Percentiles rank a stretch among this genome's conserved stretches.
Conservation (phyloP, 2,888 invertebrate genomes). For the Dynastes hyllus region DNA sequence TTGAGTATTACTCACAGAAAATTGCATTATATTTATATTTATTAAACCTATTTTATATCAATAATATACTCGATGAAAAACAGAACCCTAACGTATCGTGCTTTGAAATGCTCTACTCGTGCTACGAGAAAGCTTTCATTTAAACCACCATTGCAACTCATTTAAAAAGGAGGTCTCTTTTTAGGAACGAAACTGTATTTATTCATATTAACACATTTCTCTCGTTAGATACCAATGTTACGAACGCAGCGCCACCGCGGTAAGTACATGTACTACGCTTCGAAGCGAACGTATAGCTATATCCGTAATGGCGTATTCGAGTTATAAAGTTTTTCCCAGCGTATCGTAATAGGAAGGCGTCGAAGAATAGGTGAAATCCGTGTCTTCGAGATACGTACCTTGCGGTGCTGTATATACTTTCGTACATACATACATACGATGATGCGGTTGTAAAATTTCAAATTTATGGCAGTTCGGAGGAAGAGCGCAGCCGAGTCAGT, state of each 20-base stretch:
- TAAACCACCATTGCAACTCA: neutral
- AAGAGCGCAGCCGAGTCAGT: conserved; percentile 17
- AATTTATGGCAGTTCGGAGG: conserved; percentile 53
- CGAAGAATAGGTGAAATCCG: conserved; percentile 27
- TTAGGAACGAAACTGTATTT: conserved; percentile 12
- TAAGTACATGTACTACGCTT: neutral
- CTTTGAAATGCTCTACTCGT: neutral
- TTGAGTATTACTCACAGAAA: too few species aligned
- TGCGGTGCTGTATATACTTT: conserved; percentile 17
- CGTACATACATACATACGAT: conserved; percentile 21
- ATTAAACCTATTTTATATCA: too few species aligned
- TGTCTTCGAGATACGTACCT: conserved; percentile 1
- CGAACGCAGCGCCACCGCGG: neutral
- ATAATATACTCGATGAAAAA: too few species aligned
- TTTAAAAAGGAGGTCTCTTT: conserved; percentile 9
- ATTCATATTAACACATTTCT: conserved; percentile 21
- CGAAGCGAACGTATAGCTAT: conserved; percentile 27
- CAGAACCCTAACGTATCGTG: neutral
- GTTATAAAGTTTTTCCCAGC: conserved; percentile 47
- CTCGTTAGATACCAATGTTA: neutral
- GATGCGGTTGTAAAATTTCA: conserved; percentile 58
- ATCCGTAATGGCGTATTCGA: conserved; percentile 40
- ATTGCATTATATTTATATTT: too few species aligned
- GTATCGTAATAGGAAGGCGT: conserved; percentile 38
- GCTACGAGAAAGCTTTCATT: neutral